These are phyloP conservation scores for Achlya flavicornis DNA, from an alignment of 2,888 invertebrate species.

Conservation along the genomic window DNA sequence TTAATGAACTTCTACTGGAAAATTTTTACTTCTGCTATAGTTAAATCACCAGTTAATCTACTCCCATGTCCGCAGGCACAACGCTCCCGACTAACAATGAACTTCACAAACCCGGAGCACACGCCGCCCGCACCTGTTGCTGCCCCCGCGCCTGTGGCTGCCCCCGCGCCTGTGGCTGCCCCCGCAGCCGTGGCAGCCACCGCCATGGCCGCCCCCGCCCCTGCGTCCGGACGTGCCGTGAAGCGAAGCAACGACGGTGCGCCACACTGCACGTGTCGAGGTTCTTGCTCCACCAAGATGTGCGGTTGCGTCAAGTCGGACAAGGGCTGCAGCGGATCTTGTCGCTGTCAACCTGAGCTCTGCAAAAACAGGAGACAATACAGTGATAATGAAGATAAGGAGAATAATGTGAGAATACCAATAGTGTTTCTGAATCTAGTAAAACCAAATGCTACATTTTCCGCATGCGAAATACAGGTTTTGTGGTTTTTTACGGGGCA, in stretches of 20 bases:
- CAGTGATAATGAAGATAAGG: slow-evolving; percentile 70
- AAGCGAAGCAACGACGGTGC: slow-evolving; percentile 85
- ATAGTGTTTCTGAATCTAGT: slow-evolving; percentile 13
- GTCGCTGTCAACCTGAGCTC: slow-evolving; percentile 78
- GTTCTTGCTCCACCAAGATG: slow-evolving; percentile 81
- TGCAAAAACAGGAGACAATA: slow-evolving; percentile 64
- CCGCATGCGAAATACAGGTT: too few relatives aligned
- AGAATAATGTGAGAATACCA: slow-evolving; percentile 47
- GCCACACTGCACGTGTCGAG: slow-evolving; percentile 85
- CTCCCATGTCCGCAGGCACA: slow-evolving; percentile 54
- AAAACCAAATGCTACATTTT: too few relatives aligned
- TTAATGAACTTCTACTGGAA: too few relatives aligned
- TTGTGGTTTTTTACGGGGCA: too few relatives aligned
- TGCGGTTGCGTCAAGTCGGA: slow-evolving; percentile 85
- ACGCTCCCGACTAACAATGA: slow-evolving; percentile 69
- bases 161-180: not conserved
- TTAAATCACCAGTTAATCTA: too few relatives aligned
- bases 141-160: not conserved
- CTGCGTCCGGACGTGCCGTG: slow-evolving; percentile 35
- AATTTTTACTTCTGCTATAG: too few relatives aligned
- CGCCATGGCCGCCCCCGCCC: not conserved
- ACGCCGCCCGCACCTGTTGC: slow-evolving; percentile 7
- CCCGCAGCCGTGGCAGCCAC: not conserved
- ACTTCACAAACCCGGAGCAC: slow-evolving; percentile 50
- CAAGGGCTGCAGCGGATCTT: slow-evolving; percentile 69